Evolutionary conservation across 2,888 invertebrate genomes (phyloP), one percentile per base, ranked within the genome.

Genomic region (Mayetiola destructor): DNA sequence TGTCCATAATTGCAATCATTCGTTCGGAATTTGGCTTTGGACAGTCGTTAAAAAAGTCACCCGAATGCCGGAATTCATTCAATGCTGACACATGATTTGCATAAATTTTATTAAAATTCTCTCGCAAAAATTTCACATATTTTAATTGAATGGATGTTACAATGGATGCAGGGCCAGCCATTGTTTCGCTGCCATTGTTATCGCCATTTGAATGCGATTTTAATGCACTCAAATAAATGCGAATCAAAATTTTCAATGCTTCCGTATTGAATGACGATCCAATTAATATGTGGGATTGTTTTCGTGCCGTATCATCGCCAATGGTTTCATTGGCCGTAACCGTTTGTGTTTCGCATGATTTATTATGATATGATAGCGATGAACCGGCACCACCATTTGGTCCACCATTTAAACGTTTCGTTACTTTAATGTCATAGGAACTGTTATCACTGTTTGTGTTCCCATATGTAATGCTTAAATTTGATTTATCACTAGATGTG

Each of bases 181-280:
- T 32, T 53, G 30, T 10, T 53, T 32, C 2, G 29, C 3, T 2
- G 18, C 20, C 2, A 32, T 32, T 18, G 32, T 29, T 32, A 4
- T 20, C 16, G 3, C 10, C 30, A 8, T 3, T 8, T 2, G 53
- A 30, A 10, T 18, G n/a, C 18, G 20, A 16, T 53, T 53, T 53
- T 2, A 53, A 18, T 20, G 53, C 29, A 0, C 76, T 76, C 62
- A 81, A 68, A 62, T 81, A 81, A 57, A 81, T 80, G 55, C 81
- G 73, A 21, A 80, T 79, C 18, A 81, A 66, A 55, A 81, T 72
- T 64, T 80, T 81, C 57, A 81, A 73, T 0, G 79, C 80, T 59
- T 71, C 71, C 1, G 14, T 55, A 21, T 55, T 27, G 1, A 52
- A 32, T 27, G 56, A 32, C 36, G 37, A 23, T 32, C 48, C 8